These are phyloP conservation scores for Melanchra persicariae DNA, from an alignment of 2,888 invertebrate genomes.

Conservation along the genomic window DNA sequence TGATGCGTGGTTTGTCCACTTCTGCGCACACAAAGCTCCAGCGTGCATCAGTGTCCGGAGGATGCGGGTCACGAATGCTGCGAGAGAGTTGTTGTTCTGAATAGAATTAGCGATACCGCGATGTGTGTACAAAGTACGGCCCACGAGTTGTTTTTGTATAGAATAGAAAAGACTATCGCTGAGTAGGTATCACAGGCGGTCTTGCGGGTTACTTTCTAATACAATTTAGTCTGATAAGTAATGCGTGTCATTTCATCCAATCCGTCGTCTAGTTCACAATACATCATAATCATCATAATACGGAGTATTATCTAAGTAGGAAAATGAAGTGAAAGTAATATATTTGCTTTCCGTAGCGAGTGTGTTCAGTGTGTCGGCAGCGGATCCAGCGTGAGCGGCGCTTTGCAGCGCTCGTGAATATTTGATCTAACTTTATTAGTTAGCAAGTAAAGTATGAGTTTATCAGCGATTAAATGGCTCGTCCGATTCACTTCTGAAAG, in stretches of 20 bases:
- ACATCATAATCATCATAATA: neutral
- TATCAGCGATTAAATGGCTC: constrained; percentile 16
- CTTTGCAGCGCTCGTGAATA: constrained; percentile 17
- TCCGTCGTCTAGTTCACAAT: neutral
- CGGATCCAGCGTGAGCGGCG: constrained; percentile 2
- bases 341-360: neutral
- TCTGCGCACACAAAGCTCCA: neutral
- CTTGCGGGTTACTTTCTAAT: neutral
- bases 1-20: neutral
- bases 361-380: neutral
- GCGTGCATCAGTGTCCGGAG: neutral
- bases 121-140: neutral
- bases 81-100: neutral
- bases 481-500: constrained; percentile 6
- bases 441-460: constrained; percentile 10
- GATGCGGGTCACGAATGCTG: constrained; percentile 4
- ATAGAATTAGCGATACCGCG: neutral
- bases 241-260: neutral
- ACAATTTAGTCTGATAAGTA: neutral
- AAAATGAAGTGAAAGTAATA: constrained; percentile 5
- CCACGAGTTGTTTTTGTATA: neutral
- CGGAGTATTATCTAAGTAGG: neutral
- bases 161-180: neutral
- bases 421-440: constrained; percentile 35
- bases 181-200: too few species aligned